Base-by-base conservation (phyloP, 2,888 invertebrate genomes). In the Corythucha ciliata region DNA sequence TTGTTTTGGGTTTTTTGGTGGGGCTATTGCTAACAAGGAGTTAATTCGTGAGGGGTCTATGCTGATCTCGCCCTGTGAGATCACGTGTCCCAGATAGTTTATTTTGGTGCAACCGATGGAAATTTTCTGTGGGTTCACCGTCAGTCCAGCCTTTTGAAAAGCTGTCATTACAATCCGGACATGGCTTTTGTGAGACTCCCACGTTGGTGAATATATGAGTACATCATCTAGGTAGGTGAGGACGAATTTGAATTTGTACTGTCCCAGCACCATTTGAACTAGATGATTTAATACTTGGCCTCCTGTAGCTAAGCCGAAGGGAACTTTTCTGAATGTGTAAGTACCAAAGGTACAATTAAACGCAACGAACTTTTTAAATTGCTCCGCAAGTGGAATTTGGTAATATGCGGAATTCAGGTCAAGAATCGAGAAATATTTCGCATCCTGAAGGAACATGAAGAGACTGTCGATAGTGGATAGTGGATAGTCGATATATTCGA, bases 91-190 rank as follows among this genome's bases (percentile, higher is more conserved):
- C 12, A 55, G 24, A 26, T 49, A 53, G 26, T 33, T 34, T 21
- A 56, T 40, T 27, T 45, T 8, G 1, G 24, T 3, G 14, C 41
- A 24, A 18, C 52, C 37, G 46, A 53, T 46, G 20, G 33, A 36
- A 16, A 56, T 48, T 44, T 59, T 56, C 14, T 60, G 58, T 0
- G 60, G 60, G 4, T 60, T 62, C 3, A 63, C 58, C 10, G 48
- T 52, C 53, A 61, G 20, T 54, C 57, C 6, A 48, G 60, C 48
- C 40, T 58, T 16, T 16, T 36, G 3, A 51, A 55, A 16, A 53
- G 58, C 26, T 7, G n/a, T 25, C 2, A 59, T 32, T 7, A 59
- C 48, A 18, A 48, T 12, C 6, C 34, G 24, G 8, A 57, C 20
- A 37, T 54, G 45, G 18, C 21, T 18, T 3, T 56, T 20, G 18